Base-by-base conservation (phyloP, 2,888 invertebrate species). In the Melanostoma mellinum region DNA sequence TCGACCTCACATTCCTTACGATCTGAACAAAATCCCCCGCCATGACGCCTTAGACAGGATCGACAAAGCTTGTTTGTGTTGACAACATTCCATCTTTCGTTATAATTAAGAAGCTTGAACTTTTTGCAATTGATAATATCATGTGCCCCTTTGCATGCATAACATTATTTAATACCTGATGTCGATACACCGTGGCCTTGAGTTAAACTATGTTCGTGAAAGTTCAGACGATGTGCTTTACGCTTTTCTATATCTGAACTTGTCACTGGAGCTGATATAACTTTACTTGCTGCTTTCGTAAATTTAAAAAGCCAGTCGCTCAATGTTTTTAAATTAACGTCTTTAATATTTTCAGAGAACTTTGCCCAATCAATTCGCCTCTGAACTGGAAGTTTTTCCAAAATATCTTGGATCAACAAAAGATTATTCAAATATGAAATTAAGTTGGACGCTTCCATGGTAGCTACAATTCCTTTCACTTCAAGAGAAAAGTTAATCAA, bases 241-340 rank as follows among this genome's bases (percentile, higher is more conserved):
- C 50, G 48, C 30, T 48, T 65, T 33, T 65, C 52, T n/a, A 1
- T 1, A 38, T 65, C 65, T 33, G 40, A n/a, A 42, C 52, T 52
- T 6, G 65, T 33, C 3, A 32, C 52, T 2, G 52, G 50, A 36
- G 52, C 10, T 36, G 50, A 38, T 40, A 52, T 52, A 2, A 50
- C 65, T 10, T 38, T 52, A 65, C 65, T 38, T n/a, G 52, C 65
- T 40, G 50, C 40, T 5, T 38, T 30, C 36, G 52, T 38, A 32
- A 52, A 32, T 40, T 32, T 50, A 32, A 65, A 65, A n/a, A 65
- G 52, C 65, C 65, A 65, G n/a, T 52, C 52, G 50, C 65, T 50
- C 32, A 65, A n/a, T n/a, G 36, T 65, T 65, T 50, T 65, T 4
- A 65, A 52, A 50, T 50, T 52, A 9, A 65, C 6, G 2, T 50